Evolutionary conservation across 2,888 invertebrate genomes (phyloP), one percentile per base, ranked within the genome.

Genomic region (Trisateles emortualis): DNA sequence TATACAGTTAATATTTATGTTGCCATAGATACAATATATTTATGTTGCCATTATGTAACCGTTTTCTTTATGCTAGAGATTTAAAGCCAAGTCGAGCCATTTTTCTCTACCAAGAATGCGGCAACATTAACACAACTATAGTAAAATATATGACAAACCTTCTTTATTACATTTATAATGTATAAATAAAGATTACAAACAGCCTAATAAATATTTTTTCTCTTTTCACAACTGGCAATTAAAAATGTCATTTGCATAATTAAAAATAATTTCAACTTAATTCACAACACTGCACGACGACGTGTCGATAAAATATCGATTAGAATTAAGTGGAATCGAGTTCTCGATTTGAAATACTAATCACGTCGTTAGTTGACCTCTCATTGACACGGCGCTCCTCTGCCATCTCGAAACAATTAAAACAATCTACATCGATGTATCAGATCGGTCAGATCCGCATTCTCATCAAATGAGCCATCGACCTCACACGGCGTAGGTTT

Each of bases 341-440:
- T 67, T 74, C 71, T 74, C 60, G 51, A 61, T 60, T 66, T 68
- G 65, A 71, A 77, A 72, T 74, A 81, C 68, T 79, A 82, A 83
- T 83, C 78, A 82, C 78, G 74, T 72, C 69, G 68, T 67, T 64
- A 78, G 68, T 83, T 83, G 81, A 83, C 84, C 82, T 76, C 77
- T 77, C 79, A 83, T 84, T 87, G 86, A 86, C 87, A 83, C 85
- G 71, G 71, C 71, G 71, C 71, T 77, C 74, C 74, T 76, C 68
- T 74, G 69, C 80, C 79, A 81, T 81, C 76, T 76, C 66, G 70
- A 65, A 71, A 81, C 83, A 86, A 85, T 86, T 86, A 86, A 84
- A 84, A 88, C 86, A 87, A 87, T 87, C 82, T 78, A 74, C 78
- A 70, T 77, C 73, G 74, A 64, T 59, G 54, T 57, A 73, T 62